Base-by-base conservation (phyloP, 1,140 invertebrate genomes). In the Zaprionus davidi region DNA sequence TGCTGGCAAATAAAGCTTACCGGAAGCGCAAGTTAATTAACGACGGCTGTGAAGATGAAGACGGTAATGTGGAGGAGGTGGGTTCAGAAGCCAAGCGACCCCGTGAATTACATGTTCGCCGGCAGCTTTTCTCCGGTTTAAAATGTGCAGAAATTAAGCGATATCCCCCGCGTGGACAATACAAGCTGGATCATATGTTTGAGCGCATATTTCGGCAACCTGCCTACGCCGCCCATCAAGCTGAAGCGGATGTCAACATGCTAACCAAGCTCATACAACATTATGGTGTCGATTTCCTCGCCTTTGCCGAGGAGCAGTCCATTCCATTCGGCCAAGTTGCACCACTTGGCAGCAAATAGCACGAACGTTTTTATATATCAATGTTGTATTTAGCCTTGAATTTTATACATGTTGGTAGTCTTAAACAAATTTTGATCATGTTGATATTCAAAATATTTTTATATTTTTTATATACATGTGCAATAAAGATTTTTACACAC, bases 181-280 rank as follows among this genome's bases (percentile, higher is more conserved):
- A 93, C 83, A 94, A 93, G 80, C 91, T 96, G 34, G 41, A 38
- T 12, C 93, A 91, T 76, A 71, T 96, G n/a, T 95, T 94, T 82
- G 84, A 93, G 60, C 92, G 93, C 49, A 81, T 95, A 12, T 93
- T 94, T 17, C 92, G 93, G 9, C 92, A 85, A 41, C 73, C 92
- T 20, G 81, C 93, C 1, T 26, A 70, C 2, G 85, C 93, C 63
- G 84, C 93, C 5, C 95, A 96, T 88, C 90, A 90, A 36, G 95
- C 95, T 22, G 95, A 96, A 83, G 93, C 91, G 64, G 95, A 96
- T 90, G 95, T 95, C 17, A 71, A 93, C 11, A 93, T 94, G 87
- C 91, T 95, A 5, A 91, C 95, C 20, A 91, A 94, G 49, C 94
- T 95, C 77, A 94, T 94, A 2, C 90, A 93, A 51, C 92, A 93